Base-by-base conservation (phyloP, 2,113 vertebrate genomes). In the Indri indri region DNA sequence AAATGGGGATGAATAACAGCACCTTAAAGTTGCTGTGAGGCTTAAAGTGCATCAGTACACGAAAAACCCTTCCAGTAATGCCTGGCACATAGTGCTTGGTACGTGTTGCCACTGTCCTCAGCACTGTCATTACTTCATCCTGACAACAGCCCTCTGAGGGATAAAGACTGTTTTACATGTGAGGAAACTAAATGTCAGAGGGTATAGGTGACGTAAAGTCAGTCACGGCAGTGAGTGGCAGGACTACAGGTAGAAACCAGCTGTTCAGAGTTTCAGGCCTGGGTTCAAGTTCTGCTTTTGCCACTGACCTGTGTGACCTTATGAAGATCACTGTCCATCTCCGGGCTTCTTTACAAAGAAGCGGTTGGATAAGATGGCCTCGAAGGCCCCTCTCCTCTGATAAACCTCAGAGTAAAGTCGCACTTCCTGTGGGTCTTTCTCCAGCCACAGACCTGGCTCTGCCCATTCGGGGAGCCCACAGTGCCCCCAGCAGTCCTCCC, bases 401-500 rank as follows among this genome's bases (percentile, higher is more conserved):
- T 10, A 68, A 23, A 23, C 73, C 59, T 88, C 73, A 84, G 81
- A 59, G 47, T 84, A 27, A 65, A n/a, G 52, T 57, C 61, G 63
- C 80, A 40, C 50, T 45, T 40, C 23, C 52, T 3, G 5, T 22
- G 86, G 40, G 0, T 14, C 34, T 17, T 45, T 42, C 40, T 54
- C 47, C n/a, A 47, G 57, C 27, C 52, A 18, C 17, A 18, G 0
- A 12, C 76, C 22, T 42, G 74, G 63, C 73, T 57, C 42, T 57
- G 30, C n/a, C 32, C 11, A 0, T 37, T 13, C 13, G 25, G 45
- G 47, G 12, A 52, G 92, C 20, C 30, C 5, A 16, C 50, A 8
- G 12, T 4, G 4, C 52, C 45, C 23, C 11, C 17, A 1, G 9
- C 0, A 7, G 52, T 22, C 30, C n/a, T 18, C 22, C 18, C 4